Evolutionary conservation across 2,888 invertebrate species (phyloP).

Genomic region (Elysia crispata): DNA sequence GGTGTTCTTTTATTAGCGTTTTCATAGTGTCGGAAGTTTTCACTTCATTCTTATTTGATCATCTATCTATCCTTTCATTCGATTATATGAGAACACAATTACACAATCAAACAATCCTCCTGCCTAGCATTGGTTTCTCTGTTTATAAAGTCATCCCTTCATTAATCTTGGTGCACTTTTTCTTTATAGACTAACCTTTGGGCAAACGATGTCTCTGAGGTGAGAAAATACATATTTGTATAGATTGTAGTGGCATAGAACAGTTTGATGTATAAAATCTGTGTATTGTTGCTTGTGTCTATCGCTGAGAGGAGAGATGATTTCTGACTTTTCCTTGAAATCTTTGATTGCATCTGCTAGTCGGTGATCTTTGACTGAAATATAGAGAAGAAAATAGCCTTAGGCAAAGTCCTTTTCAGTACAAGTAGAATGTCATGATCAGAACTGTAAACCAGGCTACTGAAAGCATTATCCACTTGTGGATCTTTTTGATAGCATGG

Average conservation of each 20-base stretch:
- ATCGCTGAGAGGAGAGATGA: slow-evolving; percentile 58
- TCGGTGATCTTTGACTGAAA: slow-evolving; percentile 49
- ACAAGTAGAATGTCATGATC: not conserved
- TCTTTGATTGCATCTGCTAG: slow-evolving; percentile 64
- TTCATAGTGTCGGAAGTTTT: too few species aligned
- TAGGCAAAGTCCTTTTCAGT: too few species aligned
- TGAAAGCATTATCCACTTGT: not conserved
- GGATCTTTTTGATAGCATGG: not conserved
- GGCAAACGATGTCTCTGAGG: slow-evolving; percentile 28
- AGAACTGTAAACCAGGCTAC: not conserved
- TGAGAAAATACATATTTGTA: slow-evolving; percentile 69
- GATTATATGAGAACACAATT: too few species aligned
- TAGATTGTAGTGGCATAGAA: slow-evolving; percentile 70
- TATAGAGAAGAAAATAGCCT: not conserved
- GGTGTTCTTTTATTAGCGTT: too few species aligned
- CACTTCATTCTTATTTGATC: too few species aligned
- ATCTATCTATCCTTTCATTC: too few species aligned
- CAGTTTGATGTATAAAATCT: slow-evolving; percentile 69
- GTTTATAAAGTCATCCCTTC: too few species aligned
- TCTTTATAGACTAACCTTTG: slow-evolving; percentile 31
- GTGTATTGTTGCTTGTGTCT: slow-evolving; percentile 66
- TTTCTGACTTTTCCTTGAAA: slow-evolving; percentile 55
- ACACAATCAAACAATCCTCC: too few species aligned
- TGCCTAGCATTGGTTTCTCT: too few species aligned
- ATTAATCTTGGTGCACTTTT: too few species aligned